Evolutionary conservation across 2,797 vertebrate genomes (phyloP), one percentile per base, ranked within the genome.

Genomic region (Oreochromis mossambicus): DNA sequence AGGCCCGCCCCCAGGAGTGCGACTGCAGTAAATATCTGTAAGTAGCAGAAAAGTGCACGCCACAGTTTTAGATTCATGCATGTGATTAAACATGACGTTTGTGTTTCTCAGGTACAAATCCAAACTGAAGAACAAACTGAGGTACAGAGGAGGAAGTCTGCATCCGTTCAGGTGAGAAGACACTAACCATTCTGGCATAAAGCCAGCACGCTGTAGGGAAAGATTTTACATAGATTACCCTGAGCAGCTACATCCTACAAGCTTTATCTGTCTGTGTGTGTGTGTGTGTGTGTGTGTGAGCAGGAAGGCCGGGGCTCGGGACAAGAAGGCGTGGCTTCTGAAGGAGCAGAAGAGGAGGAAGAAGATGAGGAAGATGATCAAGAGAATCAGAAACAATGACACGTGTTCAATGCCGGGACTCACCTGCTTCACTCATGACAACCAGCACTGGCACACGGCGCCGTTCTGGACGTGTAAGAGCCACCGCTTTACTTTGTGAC

Each of bases 331-430:
- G n/a, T 98, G 98, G 98, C 89, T 98, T 75, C 84, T 98, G 80
- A 96, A 97, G 84, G 98, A 99, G 82, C 98, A 99, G 93, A 97
- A 97, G 26, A 97, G 97, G 52, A 98, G 97, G 94, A 99, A 98
- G 96, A 99, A 99, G 68, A 96, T 98, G 58, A 97, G 98, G 80
- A 99, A 99, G 90, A 93, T 99, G 70, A 96, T 99, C 3, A 99
- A 98, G 92, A 97, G 98, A 19, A 96, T 99, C 54, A 96, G 95
- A 48, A 99, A 99, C 91, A 99, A 99, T 0, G 98, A 99, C 95
- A 99, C 98, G 0, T 99, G 98, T 92, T 99, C 98, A 82, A 99
- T 99, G 98, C 98, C 98, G 0, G 98, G 98, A 21, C 97, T 99
- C 83, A 99, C 98, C 48, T 99, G 98, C 95, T 99, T 99, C 94